phyloP scores from a whole-genome alignment of 2,888 invertebrate species.

The Drosophila barbarae region DNA sequence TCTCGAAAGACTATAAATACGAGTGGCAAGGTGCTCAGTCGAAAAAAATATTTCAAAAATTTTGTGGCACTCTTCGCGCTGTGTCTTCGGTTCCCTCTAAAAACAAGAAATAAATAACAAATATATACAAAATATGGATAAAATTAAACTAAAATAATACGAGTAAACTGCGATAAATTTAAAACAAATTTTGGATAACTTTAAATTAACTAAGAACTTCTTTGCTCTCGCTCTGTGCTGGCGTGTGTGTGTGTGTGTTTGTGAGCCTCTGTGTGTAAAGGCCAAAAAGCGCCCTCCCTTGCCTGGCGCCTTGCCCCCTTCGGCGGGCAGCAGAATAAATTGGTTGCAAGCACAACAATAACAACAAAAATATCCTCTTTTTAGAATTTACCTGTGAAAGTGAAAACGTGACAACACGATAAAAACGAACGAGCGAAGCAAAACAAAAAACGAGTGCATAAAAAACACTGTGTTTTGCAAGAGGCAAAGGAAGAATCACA shows the following conservation, averaged over 20 bases:
- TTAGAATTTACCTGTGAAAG: constrained; percentile 71
- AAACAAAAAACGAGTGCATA: constrained; percentile 70
- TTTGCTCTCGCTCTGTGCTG: constrained; percentile 14
- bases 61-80: constrained; percentile 8
- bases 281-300: constrained; percentile 17
- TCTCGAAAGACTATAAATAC: constrained; percentile 10
- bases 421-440: constrained; percentile 68
- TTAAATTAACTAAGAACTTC: not conserved
- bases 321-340: constrained; percentile 23
- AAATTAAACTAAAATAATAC: constrained; percentile 9
- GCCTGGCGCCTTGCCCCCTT: constrained; percentile 13
- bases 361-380: constrained; percentile 28
- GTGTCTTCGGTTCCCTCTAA: constrained; percentile 11
- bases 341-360: constrained; percentile 16
- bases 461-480: constrained; percentile 19
- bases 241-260: constrained; percentile 12
- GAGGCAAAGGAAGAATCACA: constrained; percentile 29
- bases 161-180: not conserved
- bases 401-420: constrained; percentile 61
- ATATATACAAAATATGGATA: constrained; percentile 8
- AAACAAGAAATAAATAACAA: not conserved
- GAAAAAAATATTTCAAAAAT: not conserved
- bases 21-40: constrained; percentile 2
- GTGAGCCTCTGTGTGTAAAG: constrained; percentile 25
- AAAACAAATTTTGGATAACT: not conserved